A percentile compares a stretch with the other conserved stretches of the same genome.
Evolutionary conservation across 2,797 vertebrate species (phyloP).

Genomic region (Alauda arvensis): DNA sequence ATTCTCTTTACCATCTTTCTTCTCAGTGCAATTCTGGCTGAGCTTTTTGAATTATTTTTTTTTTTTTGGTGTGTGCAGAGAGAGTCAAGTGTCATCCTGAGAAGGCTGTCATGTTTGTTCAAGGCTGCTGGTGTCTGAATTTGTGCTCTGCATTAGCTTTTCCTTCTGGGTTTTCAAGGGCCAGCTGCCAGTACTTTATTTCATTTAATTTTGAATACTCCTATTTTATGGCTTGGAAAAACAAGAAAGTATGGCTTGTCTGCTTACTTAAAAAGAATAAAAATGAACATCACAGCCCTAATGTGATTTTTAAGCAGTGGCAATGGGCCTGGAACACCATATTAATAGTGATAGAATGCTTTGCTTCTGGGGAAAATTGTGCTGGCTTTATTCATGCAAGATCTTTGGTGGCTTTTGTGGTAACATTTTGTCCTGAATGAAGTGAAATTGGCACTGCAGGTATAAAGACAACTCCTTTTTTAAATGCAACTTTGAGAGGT

Average conservation of each 20-base stretch:
- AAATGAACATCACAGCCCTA: slow-evolving; percentile 3
- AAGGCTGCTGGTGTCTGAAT: slow-evolving; percentile 31
- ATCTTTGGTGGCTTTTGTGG: neutral
- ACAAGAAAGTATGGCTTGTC: slow-evolving; percentile 26
- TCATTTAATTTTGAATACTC: slow-evolving; percentile 30
- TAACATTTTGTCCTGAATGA: neutral
- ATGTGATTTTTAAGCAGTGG: slow-evolving; percentile 24
- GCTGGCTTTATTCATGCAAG: neutral
- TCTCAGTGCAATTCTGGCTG: neutral
- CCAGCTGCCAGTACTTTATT: neutral
- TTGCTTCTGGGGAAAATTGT: neutral
- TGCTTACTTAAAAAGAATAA: slow-evolving; percentile 16
- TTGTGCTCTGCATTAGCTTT: slow-evolving; percentile 11
- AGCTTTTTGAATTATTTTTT: neutral
- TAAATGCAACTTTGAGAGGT: neutral
- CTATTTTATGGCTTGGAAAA: slow-evolving; percentile 18
- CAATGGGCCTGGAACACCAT: neutral
- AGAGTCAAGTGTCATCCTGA: neutral
- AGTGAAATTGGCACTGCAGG: neutral
- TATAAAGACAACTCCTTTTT: neutral
- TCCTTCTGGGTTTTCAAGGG: slow-evolving; percentile 18
- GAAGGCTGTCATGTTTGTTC: slow-evolving; percentile 9
- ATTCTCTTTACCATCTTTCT: neutral
- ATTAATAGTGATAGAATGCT: neutral
- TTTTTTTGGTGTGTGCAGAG: neutral